Conservation (phyloP, 2,888 invertebrate genomes). For the Eudasyphora cyanicolor region DNA sequence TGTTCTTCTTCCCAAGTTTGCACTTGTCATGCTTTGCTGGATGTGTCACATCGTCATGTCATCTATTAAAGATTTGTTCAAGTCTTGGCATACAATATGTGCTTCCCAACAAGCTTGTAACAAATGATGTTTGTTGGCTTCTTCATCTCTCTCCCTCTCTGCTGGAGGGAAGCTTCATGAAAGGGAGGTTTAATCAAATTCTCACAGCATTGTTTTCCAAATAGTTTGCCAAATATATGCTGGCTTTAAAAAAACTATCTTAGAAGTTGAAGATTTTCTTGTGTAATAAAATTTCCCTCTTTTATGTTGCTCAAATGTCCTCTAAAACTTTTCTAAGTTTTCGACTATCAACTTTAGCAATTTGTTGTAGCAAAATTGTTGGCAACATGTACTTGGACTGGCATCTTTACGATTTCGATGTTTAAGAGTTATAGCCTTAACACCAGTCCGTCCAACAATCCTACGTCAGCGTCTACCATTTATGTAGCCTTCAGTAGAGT, state of each 20-base stretch:
- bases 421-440: background rate
- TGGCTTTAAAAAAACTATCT: background rate
- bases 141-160: background rate
- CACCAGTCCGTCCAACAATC: background rate
- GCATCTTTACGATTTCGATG: background rate
- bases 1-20: background rate
- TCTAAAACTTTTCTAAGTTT: constrained; percentile 1
- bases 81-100: constrained; percentile 4
- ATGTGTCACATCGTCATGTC: background rate
- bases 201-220: background rate
- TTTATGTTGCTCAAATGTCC: background rate
- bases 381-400: background rate
- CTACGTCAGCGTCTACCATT: background rate
- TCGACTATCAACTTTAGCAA: background rate
- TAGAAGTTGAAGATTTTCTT: background rate
- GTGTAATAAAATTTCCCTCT: background rate
- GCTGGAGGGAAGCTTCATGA: background rate
- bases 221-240: background rate
- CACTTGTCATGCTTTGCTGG: background rate
- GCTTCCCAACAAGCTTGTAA: background rate
- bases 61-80: constrained; percentile 3
- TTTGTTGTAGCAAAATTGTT: background rate
- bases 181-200: background rate
- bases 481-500: background rate
- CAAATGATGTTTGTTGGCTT: background rate